These are phyloP conservation scores for Lacerta bilineata DNA, from an alignment of 2,797 vertebrate genomes.

Conservation along the genomic window DNA sequence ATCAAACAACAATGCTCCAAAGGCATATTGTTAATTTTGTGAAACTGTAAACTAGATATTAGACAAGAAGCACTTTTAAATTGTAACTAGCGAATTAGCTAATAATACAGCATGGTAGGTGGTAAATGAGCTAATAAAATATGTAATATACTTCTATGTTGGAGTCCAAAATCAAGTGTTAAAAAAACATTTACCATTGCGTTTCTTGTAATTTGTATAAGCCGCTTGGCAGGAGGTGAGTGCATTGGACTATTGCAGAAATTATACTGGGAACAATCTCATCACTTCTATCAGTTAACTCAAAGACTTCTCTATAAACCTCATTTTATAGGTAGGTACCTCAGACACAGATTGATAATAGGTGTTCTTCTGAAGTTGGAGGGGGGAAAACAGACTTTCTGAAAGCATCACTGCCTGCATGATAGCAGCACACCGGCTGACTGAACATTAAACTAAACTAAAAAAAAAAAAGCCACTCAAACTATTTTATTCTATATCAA, in stretches of 20 bases:
- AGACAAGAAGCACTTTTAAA: constrained; percentile 51
- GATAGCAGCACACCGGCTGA: constrained; percentile 1
- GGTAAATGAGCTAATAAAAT: constrained; percentile 83
- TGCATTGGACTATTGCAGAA: constrained; percentile 59
- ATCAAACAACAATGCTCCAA: neutral
- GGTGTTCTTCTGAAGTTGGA: constrained; percentile 42
- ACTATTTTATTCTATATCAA: constrained; percentile 23
- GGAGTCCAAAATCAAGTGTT: constrained; percentile 78
- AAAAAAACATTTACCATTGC: constrained; percentile 76
- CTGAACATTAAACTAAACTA: neutral
- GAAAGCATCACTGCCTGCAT: neutral
- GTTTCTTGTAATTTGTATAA: constrained; percentile 71
- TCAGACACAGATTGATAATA: constrained; percentile 29
- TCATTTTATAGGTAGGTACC: neutral
- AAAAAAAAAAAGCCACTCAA: neutral
- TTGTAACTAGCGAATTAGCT: constrained; percentile 70
- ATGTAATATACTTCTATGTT: constrained; percentile 79
- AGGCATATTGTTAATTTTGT: constrained; percentile 21
- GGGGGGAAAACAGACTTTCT: neutral
- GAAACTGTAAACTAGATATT: constrained; percentile 39
- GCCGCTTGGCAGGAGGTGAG: constrained; percentile 54
- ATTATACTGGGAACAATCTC: constrained; percentile 58
- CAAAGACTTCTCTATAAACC: constrained; percentile 28
- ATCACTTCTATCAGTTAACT: constrained; percentile 59
- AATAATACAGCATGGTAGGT: constrained; percentile 76